Evolutionary conservation across 2,888 invertebrate species (phyloP).

Genomic region (Arge pagana): DNA sequence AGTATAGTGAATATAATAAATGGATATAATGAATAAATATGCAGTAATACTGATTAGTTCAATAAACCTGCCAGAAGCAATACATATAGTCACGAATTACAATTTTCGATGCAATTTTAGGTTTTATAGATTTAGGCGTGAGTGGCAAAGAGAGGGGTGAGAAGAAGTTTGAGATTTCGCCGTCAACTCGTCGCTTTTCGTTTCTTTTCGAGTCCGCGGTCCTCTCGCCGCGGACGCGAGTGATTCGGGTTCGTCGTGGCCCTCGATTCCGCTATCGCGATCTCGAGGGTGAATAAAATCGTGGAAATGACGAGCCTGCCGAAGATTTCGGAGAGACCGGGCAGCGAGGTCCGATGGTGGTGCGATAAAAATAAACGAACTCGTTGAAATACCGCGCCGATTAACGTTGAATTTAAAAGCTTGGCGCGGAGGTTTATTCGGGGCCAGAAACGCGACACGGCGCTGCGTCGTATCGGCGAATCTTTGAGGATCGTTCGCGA

Average conservation of each 20-base stretch:
- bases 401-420: conserved; percentile 11
- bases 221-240: not conserved
- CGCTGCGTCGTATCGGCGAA: too few species aligned
- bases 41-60: too few species aligned
- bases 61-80: too few species aligned
- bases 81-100: too few species aligned
- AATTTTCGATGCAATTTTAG: too few species aligned
- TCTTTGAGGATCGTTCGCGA: too few species aligned
- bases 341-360: not conserved
- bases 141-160: not conserved
- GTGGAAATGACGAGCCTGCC: conserved; percentile 1
- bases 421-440: not conserved
- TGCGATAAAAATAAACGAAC: not conserved
- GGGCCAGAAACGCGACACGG: too few species aligned
- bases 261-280: conserved; percentile 16
- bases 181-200: not conserved
- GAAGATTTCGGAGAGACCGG: conserved; percentile 1
- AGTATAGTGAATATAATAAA: too few species aligned
- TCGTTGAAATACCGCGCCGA: not conserved
- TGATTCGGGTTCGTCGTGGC: not conserved
- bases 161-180: too few species aligned
- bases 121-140: too few species aligned
- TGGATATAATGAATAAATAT: too few species aligned
- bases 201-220: conserved; percentile 3
- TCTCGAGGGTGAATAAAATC: conserved; percentile 11